Conservation (phyloP, 2,888 invertebrate genomes). For the Gortyna flavago region DNA sequence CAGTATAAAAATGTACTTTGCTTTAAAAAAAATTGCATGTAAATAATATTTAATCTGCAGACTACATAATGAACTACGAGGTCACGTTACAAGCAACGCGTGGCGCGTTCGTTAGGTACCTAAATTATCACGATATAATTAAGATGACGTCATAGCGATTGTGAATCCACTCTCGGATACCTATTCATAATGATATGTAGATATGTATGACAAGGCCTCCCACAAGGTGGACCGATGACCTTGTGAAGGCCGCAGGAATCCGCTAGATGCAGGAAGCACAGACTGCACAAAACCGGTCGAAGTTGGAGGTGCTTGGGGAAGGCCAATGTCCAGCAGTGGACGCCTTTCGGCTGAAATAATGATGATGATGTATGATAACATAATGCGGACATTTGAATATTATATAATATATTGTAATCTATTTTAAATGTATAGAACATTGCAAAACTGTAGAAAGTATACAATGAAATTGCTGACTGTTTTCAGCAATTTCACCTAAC, state of each 20-base stretch:
- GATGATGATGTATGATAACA: constrained; percentile 6
- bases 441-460: not conserved
- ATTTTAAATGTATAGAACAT: not conserved
- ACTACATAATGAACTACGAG: not conserved
- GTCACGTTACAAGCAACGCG: constrained; percentile 20
- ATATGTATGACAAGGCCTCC: not conserved
- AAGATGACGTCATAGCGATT: constrained; percentile 13
- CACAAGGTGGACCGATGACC: not conserved
- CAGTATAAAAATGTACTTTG: not conserved
- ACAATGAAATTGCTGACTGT: not conserved
- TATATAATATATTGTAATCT: not conserved
- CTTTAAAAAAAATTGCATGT: not conserved
- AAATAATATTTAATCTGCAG: not conserved
- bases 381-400: not conserved
- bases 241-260: not conserved
- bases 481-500: not conserved
- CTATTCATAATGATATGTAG: not conserved
- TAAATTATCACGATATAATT: constrained; percentile 17
- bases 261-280: not conserved
- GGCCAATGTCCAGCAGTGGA: not conserved
- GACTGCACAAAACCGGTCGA: not conserved
- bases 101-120: not conserved
- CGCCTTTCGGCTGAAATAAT: not conserved
- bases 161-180: not conserved
- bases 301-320: not conserved